phyloP scores from a whole-genome alignment of 2,113 vertebrate species.

The Seriola quinqueradiata region DNA sequence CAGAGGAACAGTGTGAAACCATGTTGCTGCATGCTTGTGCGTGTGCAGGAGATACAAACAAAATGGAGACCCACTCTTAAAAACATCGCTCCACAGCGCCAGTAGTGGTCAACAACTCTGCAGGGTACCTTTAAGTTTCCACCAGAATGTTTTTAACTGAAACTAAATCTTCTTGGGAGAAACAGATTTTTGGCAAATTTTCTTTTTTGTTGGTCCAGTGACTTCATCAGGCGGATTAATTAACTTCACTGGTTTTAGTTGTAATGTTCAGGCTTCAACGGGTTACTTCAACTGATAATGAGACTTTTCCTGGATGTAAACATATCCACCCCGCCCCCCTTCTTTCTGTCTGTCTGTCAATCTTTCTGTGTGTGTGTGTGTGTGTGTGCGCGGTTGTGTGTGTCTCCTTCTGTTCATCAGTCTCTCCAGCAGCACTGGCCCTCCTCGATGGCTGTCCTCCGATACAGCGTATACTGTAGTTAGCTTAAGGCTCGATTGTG shows the following conservation, averaged over 20 bases:
- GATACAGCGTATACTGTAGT: conserved; percentile 86
- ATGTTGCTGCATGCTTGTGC: not conserved
- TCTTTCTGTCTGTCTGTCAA: not conserved
- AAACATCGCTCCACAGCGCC: not conserved
- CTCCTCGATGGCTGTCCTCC: conserved; percentile 94
- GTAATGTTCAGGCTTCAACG: not conserved
- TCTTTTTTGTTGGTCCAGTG: not conserved
- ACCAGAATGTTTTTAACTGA: not conserved
- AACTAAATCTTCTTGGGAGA: not conserved
- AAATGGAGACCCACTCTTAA: not conserved
- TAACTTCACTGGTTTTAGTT: not conserved
- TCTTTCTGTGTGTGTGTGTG: conserved; percentile 8
- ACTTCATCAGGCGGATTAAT: not conserved
- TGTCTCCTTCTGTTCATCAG: conserved; percentile 35
- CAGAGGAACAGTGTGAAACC: not conserved
- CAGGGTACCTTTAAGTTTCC: not conserved
- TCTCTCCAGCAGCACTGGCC: conserved; percentile 87
- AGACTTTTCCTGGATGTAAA: conserved; percentile 40
- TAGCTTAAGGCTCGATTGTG: conserved; percentile 95
- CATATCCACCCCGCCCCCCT: not conserved
- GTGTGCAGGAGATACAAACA: not conserved
- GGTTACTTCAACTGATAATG: not conserved
- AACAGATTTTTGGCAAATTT: not conserved
- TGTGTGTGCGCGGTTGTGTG: conserved; percentile 33
- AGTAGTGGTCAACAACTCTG: not conserved